Percentiles rank a stretch among this genome's conserved stretches.
These are phyloP conservation scores for Ceuthmochares aereus DNA, from an alignment of 2,113 vertebrate species.

Conservation along the genomic window DNA sequence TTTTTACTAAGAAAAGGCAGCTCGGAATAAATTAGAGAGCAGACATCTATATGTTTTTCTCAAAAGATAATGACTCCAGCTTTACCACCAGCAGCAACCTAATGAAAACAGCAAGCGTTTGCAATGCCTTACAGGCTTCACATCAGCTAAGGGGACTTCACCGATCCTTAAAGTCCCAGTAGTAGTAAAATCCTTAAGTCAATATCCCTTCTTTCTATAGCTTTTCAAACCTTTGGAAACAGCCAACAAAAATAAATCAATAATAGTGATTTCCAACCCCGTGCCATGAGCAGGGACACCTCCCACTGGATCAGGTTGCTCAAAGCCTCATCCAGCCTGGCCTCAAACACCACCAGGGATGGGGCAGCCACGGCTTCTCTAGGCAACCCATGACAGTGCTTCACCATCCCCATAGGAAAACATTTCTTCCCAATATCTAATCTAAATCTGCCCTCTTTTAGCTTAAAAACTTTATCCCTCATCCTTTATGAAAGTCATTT, in stretches of 20 bases:
- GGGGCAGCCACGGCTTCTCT: too few relatives aligned
- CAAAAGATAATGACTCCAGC: neutral
- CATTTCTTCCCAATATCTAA: too few relatives aligned
- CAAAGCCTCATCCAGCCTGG: too few relatives aligned
- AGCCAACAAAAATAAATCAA: neutral
- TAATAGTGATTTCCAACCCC: neutral
- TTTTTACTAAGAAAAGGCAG: neutral
- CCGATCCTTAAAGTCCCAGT: accelerated
- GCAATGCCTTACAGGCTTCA: neutral
- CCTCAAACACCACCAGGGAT: too few relatives aligned
- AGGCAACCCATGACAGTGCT: too few relatives aligned
- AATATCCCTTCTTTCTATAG: neutral
- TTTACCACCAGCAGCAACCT: neutral
- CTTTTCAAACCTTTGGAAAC: neutral
- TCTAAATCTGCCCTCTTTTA: too few relatives aligned
- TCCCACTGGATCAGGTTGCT: too few relatives aligned
- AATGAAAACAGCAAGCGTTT: neutral
- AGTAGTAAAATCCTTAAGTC: neutral
- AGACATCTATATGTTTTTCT: neutral
- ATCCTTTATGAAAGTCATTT: neutral
- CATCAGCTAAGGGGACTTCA: neutral
- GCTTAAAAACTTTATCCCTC: too few relatives aligned
- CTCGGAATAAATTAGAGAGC: neutral
- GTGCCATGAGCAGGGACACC: too few relatives aligned
- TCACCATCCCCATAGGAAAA: too few relatives aligned